These are phyloP conservation scores for Leptinotarsa tumamoca DNA, from an alignment of 2,888 invertebrate species.

Conservation along the genomic window DNA sequence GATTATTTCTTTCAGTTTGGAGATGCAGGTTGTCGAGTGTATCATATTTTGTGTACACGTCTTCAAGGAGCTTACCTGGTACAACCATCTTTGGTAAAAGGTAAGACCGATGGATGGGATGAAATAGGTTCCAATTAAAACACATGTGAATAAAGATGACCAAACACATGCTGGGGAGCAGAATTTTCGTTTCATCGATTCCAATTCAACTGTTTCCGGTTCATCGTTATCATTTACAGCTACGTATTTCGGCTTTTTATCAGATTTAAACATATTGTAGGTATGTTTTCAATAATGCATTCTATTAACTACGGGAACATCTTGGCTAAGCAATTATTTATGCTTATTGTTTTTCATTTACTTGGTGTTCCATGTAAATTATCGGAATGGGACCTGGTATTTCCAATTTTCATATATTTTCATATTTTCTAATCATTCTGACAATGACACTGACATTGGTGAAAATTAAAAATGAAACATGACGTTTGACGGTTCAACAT, in stretches of 20 bases:
- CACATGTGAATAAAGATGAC: slow-evolving; percentile 62
- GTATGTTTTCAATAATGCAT: slow-evolving; percentile 16
- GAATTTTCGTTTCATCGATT: slow-evolving; percentile 57
- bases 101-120: slow-evolving; percentile 93
- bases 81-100: slow-evolving; percentile 95
- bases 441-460: slow-evolving; percentile 6
- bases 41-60: too few species aligned
- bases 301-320: slow-evolving; percentile 1
- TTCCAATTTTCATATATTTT: neutral
- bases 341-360: neutral
- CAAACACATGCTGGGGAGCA: slow-evolving; percentile 62
- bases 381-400: neutral
- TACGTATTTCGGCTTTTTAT: slow-evolving; percentile 43
- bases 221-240: slow-evolving; percentile 44
- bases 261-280: slow-evolving; percentile 42
- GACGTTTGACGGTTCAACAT: neutral
- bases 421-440: neutral
- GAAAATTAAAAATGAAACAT: neutral
- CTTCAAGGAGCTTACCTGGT: slow-evolving; percentile 72
- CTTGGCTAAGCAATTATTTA: neutral
- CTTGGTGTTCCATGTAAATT: neutral
- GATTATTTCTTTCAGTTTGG: too few species aligned
- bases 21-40: too few species aligned
- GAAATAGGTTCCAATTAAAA: slow-evolving; percentile 86
- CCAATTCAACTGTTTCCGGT: slow-evolving; percentile 58